phyloP scores from a whole-genome alignment of 2,113 vertebrate species.

The Datnioides undecimradiatus region DNA sequence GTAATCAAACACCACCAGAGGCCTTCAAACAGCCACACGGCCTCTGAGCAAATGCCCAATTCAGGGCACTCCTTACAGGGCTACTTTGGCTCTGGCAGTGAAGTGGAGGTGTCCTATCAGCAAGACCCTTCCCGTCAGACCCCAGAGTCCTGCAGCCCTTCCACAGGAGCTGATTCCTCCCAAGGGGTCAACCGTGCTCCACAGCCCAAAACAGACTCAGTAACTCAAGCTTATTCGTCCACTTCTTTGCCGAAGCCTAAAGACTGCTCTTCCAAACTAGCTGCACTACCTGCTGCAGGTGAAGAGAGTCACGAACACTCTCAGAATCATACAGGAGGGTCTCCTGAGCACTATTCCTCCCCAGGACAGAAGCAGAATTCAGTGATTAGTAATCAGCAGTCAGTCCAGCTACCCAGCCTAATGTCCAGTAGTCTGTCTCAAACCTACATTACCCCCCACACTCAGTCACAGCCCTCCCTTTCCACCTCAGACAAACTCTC shows the following conservation, averaged over 20 bases:
- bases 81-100: conserved; percentile 87
- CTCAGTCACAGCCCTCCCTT: conserved; percentile 90
- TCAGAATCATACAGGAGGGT: conserved; percentile 86
- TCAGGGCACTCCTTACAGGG: conserved; percentile 93
- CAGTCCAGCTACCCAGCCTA: conserved; percentile 90
- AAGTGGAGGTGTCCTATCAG: conserved; percentile 89
- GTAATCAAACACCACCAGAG: conserved; percentile 99
- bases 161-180: conserved; percentile 85
- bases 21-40: conserved; percentile 94
- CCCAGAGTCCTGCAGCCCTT: conserved; percentile 89
- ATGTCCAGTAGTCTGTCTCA: conserved; percentile 92
- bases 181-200: conserved; percentile 89
- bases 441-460: conserved; percentile 89
- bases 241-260: conserved; percentile 87
- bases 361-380: conserved; percentile 92
- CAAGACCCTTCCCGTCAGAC: conserved; percentile 91
- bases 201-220: conserved; percentile 87
- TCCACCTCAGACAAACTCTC: conserved; percentile 91
- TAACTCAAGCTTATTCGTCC: conserved; percentile 89
- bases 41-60: conserved; percentile 90
- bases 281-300: conserved; percentile 84
- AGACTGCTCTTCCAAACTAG: conserved; percentile 88
- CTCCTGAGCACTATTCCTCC: conserved; percentile 92
- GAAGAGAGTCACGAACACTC: conserved; percentile 88
- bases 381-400: conserved; percentile 94